Evolutionary conservation across 2,797 vertebrate genomes (phyloP).

Genomic region (Streptopelia turtur): DNA sequence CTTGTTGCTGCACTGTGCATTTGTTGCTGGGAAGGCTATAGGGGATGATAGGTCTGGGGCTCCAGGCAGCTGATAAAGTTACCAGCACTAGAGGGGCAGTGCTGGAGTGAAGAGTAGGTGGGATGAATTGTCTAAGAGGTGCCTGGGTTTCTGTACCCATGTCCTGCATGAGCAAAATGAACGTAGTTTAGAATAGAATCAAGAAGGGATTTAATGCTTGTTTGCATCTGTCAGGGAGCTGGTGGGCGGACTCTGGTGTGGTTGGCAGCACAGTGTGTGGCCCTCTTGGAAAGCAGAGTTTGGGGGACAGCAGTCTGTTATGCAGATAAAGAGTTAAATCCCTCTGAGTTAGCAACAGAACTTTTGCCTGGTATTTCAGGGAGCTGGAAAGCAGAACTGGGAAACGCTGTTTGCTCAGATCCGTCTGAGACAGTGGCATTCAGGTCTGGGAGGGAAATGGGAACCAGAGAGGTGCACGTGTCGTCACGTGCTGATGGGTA

Average conservation of each 20-base stretch:
- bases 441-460: background rate
- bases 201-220: background rate
- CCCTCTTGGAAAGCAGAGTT: background rate
- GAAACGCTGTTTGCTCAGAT: background rate
- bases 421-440: background rate
- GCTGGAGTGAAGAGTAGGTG: background rate
- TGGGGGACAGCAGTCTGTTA: accelerated
- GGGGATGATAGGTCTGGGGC: background rate
- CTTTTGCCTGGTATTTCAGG: background rate
- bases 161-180: background rate
- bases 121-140: accelerated
- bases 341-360: background rate
- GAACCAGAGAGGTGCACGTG: background rate
- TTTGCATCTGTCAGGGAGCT: background rate
- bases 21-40: background rate
- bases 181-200: background rate
- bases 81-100: background rate
- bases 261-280: background rate
- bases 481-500: background rate
- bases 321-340: background rate
- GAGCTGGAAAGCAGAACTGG: background rate
- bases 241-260: background rate
- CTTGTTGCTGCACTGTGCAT: background rate
- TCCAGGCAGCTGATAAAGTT: background rate
- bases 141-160: background rate